phyloP scores from a whole-genome alignment of 2,113 vertebrate genomes.

The Dromas ardeola region DNA sequence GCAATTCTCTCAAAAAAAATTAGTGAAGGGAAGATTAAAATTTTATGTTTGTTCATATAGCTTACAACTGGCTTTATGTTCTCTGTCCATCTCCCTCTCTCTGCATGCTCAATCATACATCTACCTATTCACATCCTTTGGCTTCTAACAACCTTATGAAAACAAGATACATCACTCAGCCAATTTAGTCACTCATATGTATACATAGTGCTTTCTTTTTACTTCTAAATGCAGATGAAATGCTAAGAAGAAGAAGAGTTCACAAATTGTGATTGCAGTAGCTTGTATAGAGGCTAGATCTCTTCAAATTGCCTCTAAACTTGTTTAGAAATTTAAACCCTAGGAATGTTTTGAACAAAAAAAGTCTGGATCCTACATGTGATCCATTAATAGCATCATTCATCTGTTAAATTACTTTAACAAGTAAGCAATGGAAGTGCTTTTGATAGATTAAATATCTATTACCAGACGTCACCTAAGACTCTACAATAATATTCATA shows the following conservation, averaged over 20 bases:
- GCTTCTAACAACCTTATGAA: neutral
- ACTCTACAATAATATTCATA: neutral
- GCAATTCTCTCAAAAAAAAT: neutral
- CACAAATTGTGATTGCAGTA: neutral
- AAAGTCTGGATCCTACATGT: neutral
- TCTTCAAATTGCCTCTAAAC: neutral
- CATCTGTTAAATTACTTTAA: constrained; percentile 46
- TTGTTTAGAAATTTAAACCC: constrained; percentile 26
- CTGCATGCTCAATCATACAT: neutral
- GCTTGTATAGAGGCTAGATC: neutral
- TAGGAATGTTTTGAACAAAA: constrained; percentile 4
- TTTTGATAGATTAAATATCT: constrained; percentile 22
- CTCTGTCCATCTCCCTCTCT: neutral
- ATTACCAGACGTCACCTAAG: neutral
- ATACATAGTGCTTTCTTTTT: neutral
- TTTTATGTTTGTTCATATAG: neutral
- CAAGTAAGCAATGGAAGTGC: constrained; percentile 42
- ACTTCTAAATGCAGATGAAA: neutral
- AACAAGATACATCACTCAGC: neutral
- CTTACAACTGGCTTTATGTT: neutral
- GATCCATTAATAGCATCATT: constrained; percentile 42
- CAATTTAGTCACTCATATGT: neutral
- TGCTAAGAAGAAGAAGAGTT: neutral
- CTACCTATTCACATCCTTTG: neutral
- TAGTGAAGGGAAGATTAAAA: neutral